Percentiles rank a stretch among this genome's conserved stretches.
Evolutionary conservation across 2,797 vertebrate species (phyloP).

Genomic region (Centroberyx gerrardi): DNA sequence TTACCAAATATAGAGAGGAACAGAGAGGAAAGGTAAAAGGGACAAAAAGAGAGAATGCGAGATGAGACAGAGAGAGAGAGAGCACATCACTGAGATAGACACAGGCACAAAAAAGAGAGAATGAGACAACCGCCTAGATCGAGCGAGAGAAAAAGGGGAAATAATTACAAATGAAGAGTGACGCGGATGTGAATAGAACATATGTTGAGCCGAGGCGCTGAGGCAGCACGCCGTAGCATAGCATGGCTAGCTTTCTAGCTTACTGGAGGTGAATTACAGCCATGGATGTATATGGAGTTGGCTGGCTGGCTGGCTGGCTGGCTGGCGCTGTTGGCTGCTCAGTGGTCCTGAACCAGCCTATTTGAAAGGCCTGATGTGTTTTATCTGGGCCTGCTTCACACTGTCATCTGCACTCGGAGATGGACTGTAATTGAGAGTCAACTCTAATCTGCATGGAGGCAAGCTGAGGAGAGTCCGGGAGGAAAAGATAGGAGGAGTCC

Average conservation of each 20-base stretch:
- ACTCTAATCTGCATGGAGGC: constrained; percentile 90
- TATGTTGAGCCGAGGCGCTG: constrained; percentile 90
- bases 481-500: constrained; percentile 13
- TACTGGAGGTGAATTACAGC: constrained; percentile 88
- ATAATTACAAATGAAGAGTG: constrained; percentile 97
- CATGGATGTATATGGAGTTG: constrained; percentile 72
- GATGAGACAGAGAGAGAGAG: constrained; percentile 28
- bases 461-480: constrained; percentile 80
- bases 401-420: constrained; percentile 92
- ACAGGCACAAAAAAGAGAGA: constrained; percentile 31
- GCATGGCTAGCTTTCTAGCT: constrained; percentile 70
- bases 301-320: constrained; percentile 63
- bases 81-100: constrained; percentile 37
- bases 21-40: too few relatives aligned
- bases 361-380: constrained; percentile 96
- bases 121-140: constrained; percentile 35
- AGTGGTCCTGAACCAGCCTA: constrained; percentile 94
- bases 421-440: constrained; percentile 94
- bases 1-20: too few relatives aligned
- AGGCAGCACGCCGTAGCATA: constrained; percentile 26
- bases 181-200: constrained; percentile 94
- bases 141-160: constrained; percentile 77
- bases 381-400: constrained; percentile 90
- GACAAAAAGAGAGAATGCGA: background rate
- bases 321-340: constrained; percentile 78